phyloP scores from a whole-genome alignment of 2,113 vertebrate genomes.

The Seriola aureovittata region DNA sequence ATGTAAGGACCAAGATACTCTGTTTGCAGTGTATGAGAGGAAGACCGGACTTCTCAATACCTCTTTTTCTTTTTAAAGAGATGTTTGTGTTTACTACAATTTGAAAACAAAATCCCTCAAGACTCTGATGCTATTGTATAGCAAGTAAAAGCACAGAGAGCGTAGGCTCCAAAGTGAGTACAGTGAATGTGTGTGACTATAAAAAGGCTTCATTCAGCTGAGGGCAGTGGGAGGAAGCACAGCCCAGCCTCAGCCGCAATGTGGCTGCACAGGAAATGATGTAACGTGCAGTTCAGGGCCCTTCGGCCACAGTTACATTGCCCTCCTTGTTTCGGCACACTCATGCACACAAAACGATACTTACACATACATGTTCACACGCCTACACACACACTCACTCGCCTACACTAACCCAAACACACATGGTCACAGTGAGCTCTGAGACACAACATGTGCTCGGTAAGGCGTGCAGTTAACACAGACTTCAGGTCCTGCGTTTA shows the following conservation, averaged over 20 bases:
- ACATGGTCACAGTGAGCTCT: conserved; percentile 67
- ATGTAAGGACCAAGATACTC: background rate
- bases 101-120: conserved; percentile 6
- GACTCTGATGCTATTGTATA: background rate
- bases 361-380: conserved; percentile 52
- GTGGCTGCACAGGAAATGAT: conserved; percentile 86
- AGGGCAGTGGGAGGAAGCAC: conserved; percentile 79
- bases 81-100: background rate
- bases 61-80: no score
- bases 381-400: conserved; percentile 26
- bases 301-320: conserved; percentile 76
- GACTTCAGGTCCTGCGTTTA: conserved; percentile 67
- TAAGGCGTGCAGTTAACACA: conserved; percentile 68
- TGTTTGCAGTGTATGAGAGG: conserved; percentile 3
- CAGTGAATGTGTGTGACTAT: conserved; percentile 50
- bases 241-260: conserved; percentile 76
- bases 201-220: conserved; percentile 84
- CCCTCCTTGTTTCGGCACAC: conserved; percentile 78
- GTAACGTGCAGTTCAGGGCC: conserved; percentile 76
- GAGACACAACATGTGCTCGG: conserved; percentile 79
- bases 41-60: conserved; percentile 1
- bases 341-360: conserved; percentile 33
- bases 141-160: conserved; percentile 14
- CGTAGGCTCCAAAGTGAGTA: conserved; percentile 26
- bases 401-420: conserved; percentile 74